A percentile compares a stretch with the other conserved stretches of the same genome.
Evolutionary conservation across 2,797 vertebrate genomes (phyloP).

Genomic region (Nyctibius grandis): DNA sequence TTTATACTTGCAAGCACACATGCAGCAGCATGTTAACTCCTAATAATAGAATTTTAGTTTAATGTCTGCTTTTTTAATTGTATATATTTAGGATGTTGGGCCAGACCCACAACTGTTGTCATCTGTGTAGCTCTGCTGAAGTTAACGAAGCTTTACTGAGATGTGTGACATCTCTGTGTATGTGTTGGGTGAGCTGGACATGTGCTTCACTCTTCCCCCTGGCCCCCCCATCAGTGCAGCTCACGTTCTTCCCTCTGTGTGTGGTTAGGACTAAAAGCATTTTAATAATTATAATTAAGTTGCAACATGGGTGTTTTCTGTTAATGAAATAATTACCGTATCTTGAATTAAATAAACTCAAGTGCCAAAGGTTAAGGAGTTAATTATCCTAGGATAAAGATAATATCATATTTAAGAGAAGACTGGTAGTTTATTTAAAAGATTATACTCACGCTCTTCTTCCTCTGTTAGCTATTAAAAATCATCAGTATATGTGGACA

Average conservation of each 20-base stretch:
- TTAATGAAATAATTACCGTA: not conserved
- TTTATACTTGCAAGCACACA: not conserved
- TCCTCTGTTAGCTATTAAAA: not conserved
- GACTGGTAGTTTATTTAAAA: not conserved
- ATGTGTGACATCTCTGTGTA: rapidly evolving
- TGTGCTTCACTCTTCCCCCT: not conserved
- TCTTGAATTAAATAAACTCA: not conserved
- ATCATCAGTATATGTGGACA: not conserved
- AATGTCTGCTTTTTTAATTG: not conserved
- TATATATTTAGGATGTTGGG: not conserved
- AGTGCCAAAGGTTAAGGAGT: not conserved
- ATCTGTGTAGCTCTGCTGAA: not conserved
- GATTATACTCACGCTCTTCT: not conserved
- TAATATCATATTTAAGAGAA: not conserved
- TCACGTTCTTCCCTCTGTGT: not conserved
- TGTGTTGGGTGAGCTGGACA: not conserved
- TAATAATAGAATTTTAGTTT: not conserved
- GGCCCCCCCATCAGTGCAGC: rapidly evolving
- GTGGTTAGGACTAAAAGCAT: not conserved
- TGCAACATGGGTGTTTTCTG: not conserved
- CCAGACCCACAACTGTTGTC: not conserved
- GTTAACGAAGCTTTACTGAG: not conserved
- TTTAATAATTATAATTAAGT: not conserved
- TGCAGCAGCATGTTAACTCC: not conserved
- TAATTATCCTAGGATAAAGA: not conserved